phyloP scores from a whole-genome alignment of 2,888 invertebrate genomes.

The Rhaphigaster nebulosa region DNA sequence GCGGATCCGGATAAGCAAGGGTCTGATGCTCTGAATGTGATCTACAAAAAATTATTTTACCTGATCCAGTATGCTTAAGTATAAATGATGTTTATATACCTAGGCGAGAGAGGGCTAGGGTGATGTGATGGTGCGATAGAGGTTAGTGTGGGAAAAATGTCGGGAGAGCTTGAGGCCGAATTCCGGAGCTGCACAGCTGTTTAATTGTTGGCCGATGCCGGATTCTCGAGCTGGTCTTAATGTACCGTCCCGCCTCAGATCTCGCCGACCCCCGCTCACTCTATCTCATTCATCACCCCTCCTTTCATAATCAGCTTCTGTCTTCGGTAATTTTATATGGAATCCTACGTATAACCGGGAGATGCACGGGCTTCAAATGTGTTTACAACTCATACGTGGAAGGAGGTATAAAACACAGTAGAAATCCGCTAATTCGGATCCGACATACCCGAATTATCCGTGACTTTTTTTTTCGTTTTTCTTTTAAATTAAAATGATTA shows the following conservation, averaged over 20 bases:
- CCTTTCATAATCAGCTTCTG: constrained; percentile 11
- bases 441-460: neutral
- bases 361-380: neutral
- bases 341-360: neutral
- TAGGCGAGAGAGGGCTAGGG: neutral
- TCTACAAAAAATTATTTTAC: neutral
- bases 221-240: constrained; percentile 49
- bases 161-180: constrained; percentile 21
- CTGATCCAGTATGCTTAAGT: neutral
- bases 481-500: too few relatives aligned
- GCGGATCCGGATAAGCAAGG: too few relatives aligned
- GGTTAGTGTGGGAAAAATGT: constrained; percentile 57
- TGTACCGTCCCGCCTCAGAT: constrained; percentile 44
- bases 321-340: neutral
- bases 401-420: neutral
- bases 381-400: neutral
- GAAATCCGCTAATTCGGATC: too few relatives aligned
- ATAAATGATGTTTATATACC: constrained; percentile 4
- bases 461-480: too few relatives aligned
- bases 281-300: constrained; percentile 42
- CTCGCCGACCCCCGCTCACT: constrained; percentile 16
- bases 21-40: too few relatives aligned
- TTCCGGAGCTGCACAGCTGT: constrained; percentile 45
- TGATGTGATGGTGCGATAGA: constrained; percentile 14
- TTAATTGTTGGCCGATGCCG: constrained; percentile 53